Base-by-base conservation (phyloP, 2,797 vertebrate genomes). In the Dromococcyx pavoninus region DNA sequence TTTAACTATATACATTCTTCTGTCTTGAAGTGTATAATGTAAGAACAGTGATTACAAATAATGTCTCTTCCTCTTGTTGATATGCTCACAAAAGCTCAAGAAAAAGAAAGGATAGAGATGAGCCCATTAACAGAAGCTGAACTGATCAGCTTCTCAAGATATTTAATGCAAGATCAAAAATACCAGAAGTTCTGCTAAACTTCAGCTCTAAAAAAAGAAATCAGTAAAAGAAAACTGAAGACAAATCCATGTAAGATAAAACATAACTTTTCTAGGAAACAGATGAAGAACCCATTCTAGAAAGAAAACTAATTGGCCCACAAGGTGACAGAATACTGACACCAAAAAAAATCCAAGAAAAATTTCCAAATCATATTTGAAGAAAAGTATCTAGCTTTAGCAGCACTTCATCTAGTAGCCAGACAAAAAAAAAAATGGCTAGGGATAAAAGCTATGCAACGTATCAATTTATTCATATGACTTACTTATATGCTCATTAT, bases 311-410 rank as follows among this genome's bases (percentile, higher is more conserved):
- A 50, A 56, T 16, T 11, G 53, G 81, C 28, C 92, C 93, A 93
- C 77, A 81, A 57, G 88, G 72, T 89, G 86, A 91, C 93, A 95
- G 77, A 89, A 88, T 62, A 95, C 57, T 82, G 11, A 88, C 44
- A 70, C 17, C 32, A 33, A 66, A 74, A 57, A 24, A 32, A 25
- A 62, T 14, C 10, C 24, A 69, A 35, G 28, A 61, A 71, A 70
- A 85, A 82, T 11, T 53, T 17, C 28, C 18, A 11, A 78, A 25
- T 28, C 2, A 1, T 11, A 35, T 48, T 54, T 51, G 13, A 70
- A 67, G n/a, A 62, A 46, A 57, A 74, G 6, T 16, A 58, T 4
- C 23, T 44, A 30, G 3, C 12, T 67, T 83, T 64, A 66, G 32
- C 23, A 66, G 25, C 17, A 51, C n/a, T 88, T 88, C 10, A 46